These are phyloP conservation scores for Acanthisitta chloris DNA, from an alignment of 2,113 vertebrate species.

Conservation along the genomic window DNA sequence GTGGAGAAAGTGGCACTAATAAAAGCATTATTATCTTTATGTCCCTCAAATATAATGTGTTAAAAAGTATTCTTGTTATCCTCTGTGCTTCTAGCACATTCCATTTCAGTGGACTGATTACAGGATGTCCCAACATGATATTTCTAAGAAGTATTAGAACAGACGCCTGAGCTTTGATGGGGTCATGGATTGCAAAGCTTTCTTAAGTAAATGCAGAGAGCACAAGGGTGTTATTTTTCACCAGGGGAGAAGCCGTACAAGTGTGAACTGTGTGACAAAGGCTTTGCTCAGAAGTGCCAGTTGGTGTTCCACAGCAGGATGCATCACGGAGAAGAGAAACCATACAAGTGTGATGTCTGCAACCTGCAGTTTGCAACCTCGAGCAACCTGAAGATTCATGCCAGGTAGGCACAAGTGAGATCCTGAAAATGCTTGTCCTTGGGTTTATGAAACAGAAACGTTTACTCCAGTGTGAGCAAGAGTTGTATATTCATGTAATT, in stretches of 20 bases:
- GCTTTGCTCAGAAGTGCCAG: constrained; percentile 91
- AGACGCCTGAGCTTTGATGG: neutral
- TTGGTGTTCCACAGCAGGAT: constrained; percentile 90
- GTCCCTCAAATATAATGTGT: neutral
- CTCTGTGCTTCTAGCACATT: neutral
- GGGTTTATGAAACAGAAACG: neutral
- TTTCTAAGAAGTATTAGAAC: neutral
- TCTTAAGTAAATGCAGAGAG: neutral
- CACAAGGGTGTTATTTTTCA: neutral
- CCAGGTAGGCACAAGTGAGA: constrained; percentile 73
- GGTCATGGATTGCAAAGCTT: neutral
- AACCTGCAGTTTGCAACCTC: constrained; percentile 89
- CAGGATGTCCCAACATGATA: neutral
- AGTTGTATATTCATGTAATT: accelerated
- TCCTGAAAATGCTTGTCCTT: neutral
- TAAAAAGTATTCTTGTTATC: neutral
- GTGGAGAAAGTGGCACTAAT: neutral
- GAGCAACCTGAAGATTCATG: constrained; percentile 89
- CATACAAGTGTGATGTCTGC: constrained; percentile 86
- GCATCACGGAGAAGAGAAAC: constrained; percentile 92
- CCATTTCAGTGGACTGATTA: neutral
- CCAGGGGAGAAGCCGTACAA: constrained; percentile 87
- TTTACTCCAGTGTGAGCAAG: neutral
- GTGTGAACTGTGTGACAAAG: constrained; percentile 84
- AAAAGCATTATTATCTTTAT: neutral